Conservation (phyloP, 1,140 invertebrate genomes). For the Drosophila watanabei region DNA sequence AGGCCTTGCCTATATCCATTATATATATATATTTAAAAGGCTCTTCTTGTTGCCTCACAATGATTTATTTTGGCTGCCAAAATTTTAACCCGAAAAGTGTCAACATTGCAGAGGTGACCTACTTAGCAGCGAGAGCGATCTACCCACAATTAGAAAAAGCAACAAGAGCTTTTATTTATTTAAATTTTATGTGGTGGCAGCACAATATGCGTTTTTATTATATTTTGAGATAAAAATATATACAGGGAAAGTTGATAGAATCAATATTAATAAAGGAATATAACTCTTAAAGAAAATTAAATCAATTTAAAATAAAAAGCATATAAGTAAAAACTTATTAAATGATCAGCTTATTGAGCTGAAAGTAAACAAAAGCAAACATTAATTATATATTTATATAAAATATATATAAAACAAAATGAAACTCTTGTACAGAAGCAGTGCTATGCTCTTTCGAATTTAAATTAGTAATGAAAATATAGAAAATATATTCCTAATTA, state of each 20-base stretch:
- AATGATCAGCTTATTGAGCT: neutral
- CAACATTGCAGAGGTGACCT: conserved; percentile 34
- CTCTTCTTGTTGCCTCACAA: conserved; percentile 12
- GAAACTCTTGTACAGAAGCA: too few relatives aligned
- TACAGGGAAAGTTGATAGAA: neutral
- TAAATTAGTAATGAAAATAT: neutral
- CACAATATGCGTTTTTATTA: neutral
- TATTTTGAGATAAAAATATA: neutral
- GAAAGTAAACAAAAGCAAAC: too few relatives aligned
- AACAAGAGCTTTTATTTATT: neutral
- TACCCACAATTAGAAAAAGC: neutral
- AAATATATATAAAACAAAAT: too few relatives aligned
- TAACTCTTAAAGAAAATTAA: neutral
- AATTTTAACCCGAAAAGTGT: conserved; percentile 38
- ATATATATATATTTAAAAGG: conserved; percentile 66
- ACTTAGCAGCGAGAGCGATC: neutral
- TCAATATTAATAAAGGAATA: neutral
- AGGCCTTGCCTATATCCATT: conserved; percentile 32
- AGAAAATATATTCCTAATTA: neutral
- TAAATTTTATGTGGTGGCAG: neutral
- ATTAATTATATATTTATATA: too few relatives aligned
- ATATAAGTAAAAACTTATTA: neutral
- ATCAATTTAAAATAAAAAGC: neutral
- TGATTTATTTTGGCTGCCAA: conserved; percentile 44
- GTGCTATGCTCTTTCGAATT: too few relatives aligned